Percentiles rank a stretch among this genome's conserved stretches.
phyloP scores from a whole-genome alignment of 2,113 vertebrate genomes.

The Alethe diademata region DNA sequence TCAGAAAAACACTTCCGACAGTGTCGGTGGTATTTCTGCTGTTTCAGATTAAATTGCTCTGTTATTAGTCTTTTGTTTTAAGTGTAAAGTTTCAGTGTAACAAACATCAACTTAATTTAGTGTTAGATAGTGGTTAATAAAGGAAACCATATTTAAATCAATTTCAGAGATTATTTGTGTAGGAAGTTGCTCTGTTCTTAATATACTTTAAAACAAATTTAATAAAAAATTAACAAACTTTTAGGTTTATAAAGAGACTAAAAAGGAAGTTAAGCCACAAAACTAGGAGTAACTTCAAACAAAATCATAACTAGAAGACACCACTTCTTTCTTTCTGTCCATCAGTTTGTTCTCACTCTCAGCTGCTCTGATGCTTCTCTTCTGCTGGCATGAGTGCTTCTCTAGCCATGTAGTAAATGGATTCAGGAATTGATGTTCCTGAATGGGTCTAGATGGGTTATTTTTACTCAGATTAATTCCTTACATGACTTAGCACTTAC shows the following conservation, averaged over 20 bases:
- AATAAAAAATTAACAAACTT: neutral
- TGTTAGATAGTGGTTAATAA: neutral
- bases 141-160: neutral
- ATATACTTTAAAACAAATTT: neutral
- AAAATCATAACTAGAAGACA: neutral
- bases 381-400: neutral
- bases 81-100: neutral
- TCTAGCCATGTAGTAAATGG: neutral
- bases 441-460: neutral
- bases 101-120: neutral
- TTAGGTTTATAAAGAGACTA: neutral
- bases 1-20: neutral
- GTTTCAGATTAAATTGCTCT: neutral
- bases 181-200: neutral
- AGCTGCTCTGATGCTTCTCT: neutral
- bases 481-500: neutral
- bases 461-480: neutral
- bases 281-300: neutral
- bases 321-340: neutral
- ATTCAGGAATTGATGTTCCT: neutral
- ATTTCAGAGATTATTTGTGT: neutral
- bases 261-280: neutral
- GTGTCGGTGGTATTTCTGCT: neutral
- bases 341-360: neutral
- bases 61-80: neutral